Evolutionary conservation across 92 coral and sea anemone species (phyloP), one percentile per base, ranked within the genome.

Genomic region (Actinernus sp.): DNA sequence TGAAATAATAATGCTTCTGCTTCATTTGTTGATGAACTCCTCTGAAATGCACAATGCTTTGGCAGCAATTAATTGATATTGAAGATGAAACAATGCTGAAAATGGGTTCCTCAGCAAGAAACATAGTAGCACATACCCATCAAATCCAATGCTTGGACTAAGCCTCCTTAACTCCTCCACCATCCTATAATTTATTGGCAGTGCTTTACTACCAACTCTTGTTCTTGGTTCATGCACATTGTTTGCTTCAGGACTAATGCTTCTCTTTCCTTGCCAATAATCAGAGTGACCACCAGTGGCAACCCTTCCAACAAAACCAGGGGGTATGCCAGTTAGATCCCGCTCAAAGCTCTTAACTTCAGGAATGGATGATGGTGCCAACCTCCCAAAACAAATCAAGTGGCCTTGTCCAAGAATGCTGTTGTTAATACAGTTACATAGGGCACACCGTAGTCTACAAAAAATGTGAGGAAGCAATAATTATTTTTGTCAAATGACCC

Each of bases 321-420:
- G 58, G 26, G 48, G 48, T 30, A 48, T 52, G 10, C 26, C 28
- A 34, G 22, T n/a, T 9, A 31, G 13, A 12, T 31, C 12, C 26
- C 20, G 71, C 32, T 17, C 13, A 30, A 46, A 30, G n/a, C 58
- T 28, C n/a, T 11, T 46, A 17, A 26, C n/a, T 48, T 63, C 71
- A 1, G 46, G 0, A 21, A 21, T 65, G 10, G 72, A 59, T 11
- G 72, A 49, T 18, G 73, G 68, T 6, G 70, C 55, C 40, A 86
- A 24, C 33, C 76, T 58, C 14, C 97, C 99, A 63, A 95, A 91
- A 40, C 91, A 84, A 26, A 95, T 72, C 49, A 95, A 70, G 27
- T 91, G 88, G 0, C 99, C 99, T 74, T 91, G 99, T 11, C 99
- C 99, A 39, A 87, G 66, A 17, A 81, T 57, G 46, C 90, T 91